Base-by-base conservation (phyloP, 2,888 invertebrate species). In the Cryptus viduatorius region DNA sequence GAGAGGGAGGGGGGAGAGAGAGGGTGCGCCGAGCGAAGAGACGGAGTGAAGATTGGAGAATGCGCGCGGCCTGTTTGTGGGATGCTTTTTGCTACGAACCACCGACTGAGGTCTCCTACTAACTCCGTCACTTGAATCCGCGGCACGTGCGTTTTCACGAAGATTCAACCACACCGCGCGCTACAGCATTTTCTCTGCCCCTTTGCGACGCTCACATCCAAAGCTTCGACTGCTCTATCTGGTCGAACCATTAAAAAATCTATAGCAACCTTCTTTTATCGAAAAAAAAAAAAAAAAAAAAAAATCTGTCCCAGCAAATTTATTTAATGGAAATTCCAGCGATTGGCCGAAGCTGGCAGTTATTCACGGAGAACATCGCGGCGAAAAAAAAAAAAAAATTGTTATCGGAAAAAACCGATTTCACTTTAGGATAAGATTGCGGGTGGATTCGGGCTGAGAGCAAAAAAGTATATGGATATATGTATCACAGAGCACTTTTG, bases 61-160 rank as follows among this genome's bases (percentile, higher is more conserved):
- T 75, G 73, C 82, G 69, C 76, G 73, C 67, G 83, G 80, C 75
- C 67, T 82, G 87, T 86, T 88, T 88, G 87, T 81, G 85, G 84
- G 81, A 84, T 86, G 86, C 86, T 86, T 88, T 88, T 83, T 79
- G 84, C 86, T 14, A 83, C 67, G 53, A 50, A 76, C 82, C 79
- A 72, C 86, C 69, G 79, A 86, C 82, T 84, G 82, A 79, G 77
- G 85, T 75, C 86, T 79, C 87, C 90, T 90, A 89, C 91, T 93
- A 92, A 93, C 92, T 90, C 92, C 89, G 83, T 75, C 76, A 85
- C 87, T 90, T 90, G 90, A 93, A 91, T 92, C 92, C 89, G 78
- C 84, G 91, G 91, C 93, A 93, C 93, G 93, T 91, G 90, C 92
- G 89, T 91, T 91, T 90, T 89, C 81, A 90, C 67, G 53, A 85